These are phyloP conservation scores for Rhopalosiphum nymphaeae DNA, from an alignment of 2,888 invertebrate species.

Conservation along the genomic window DNA sequence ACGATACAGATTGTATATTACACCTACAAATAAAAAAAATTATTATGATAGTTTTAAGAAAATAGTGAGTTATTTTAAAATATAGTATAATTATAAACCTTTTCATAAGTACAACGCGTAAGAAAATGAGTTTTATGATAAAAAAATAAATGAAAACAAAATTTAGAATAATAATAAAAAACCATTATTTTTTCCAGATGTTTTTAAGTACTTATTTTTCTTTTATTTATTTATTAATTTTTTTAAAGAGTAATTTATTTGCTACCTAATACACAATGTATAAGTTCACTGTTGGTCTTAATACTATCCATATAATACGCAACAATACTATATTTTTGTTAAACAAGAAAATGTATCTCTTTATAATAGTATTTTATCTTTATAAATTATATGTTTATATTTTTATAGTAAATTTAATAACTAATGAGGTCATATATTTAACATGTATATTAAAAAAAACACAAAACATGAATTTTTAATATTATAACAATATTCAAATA, in stretches of 20 bases:
- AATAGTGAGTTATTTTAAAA: background rate
- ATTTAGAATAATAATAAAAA: constrained; percentile 4
- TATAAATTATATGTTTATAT: background rate
- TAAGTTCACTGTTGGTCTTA: background rate
- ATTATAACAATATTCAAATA: background rate
- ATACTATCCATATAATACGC: background rate
- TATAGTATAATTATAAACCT: background rate
- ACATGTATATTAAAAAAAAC: background rate
- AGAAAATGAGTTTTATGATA: background rate
- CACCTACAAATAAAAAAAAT: background rate
- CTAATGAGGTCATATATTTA: background rate
- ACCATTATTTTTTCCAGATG: constrained; percentile 13
- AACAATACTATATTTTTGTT: background rate
- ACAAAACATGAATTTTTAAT: background rate
- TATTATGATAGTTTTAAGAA: background rate
- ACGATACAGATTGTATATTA: background rate
- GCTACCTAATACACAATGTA: background rate
- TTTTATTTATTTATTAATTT: background rate
- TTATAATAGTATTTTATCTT: background rate
- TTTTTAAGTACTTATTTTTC: background rate
- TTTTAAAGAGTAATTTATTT: background rate
- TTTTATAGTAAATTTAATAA: background rate
- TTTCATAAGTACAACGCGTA: background rate
- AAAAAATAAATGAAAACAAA: background rate
- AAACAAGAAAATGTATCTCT: background rate